These are phyloP conservation scores for Gryllus longicercus DNA, from an alignment of 2,888 invertebrate genomes.

Conservation along the genomic window DNA sequence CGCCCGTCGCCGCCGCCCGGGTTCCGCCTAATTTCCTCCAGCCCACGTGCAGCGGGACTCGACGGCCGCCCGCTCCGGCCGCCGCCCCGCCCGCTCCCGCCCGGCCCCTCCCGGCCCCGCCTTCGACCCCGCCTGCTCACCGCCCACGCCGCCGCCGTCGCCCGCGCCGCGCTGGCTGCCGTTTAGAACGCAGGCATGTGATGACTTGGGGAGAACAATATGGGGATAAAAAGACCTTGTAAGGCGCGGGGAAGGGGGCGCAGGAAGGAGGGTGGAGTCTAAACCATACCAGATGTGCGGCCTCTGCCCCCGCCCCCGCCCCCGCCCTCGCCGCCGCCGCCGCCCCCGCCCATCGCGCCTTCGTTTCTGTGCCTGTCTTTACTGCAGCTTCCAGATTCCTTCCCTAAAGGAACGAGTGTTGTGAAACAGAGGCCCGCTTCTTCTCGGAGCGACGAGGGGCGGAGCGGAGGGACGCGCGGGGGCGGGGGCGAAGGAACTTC, in stretches of 20 bases:
- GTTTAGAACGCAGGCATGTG: background rate
- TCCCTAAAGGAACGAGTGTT: background rate
- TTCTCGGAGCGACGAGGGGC: background rate
- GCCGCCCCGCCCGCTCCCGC: too few species aligned
- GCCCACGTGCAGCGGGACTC: background rate
- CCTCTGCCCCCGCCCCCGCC: background rate
- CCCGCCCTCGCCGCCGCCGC: background rate
- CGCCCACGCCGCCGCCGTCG: background rate
- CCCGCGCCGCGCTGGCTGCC: background rate
- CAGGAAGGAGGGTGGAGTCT: background rate
- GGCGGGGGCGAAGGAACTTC: constrained; percentile 2
- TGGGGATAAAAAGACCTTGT: constrained; percentile 11
- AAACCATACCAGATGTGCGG: background rate
- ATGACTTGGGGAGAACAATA: background rate
- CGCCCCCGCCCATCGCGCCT: background rate
- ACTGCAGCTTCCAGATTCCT: background rate
- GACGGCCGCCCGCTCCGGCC: background rate
- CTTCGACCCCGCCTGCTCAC: background rate
- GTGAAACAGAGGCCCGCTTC: background rate
- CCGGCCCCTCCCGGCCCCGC: background rate
- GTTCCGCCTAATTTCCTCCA: background rate
- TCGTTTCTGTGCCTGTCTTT: background rate
- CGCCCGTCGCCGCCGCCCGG: background rate
- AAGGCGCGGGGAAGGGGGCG: background rate
- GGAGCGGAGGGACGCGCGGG: background rate